Evolutionary conservation across 2,113 vertebrate genomes (phyloP).

Genomic region (Malurus alboscapulatus): DNA sequence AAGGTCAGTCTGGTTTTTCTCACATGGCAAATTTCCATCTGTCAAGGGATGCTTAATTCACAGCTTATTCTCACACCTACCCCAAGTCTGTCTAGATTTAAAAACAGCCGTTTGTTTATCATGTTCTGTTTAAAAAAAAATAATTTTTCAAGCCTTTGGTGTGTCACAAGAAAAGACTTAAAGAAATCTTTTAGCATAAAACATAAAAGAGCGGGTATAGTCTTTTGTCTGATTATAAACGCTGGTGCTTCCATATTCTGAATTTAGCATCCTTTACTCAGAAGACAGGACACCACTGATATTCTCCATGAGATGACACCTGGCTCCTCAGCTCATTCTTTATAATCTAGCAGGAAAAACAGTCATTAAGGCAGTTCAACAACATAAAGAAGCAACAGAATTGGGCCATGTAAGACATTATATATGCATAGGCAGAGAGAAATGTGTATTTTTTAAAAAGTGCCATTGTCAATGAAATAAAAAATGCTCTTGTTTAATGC

Average conservation of each 20-base stretch:
- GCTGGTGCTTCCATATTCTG: neutral
- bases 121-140: conserved; percentile 51
- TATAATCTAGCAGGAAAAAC: neutral
- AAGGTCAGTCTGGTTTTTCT: conserved; percentile 76
- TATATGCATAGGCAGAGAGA: neutral
- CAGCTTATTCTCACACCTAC: conserved; percentile 66
- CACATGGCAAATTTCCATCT: conserved; percentile 74
- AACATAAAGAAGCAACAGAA: neutral
- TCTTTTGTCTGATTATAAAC: neutral
- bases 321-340: neutral
- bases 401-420: neutral
- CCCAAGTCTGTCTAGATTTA: conserved; percentile 68
- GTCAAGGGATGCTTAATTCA: conserved; percentile 73
- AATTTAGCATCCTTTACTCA: neutral
- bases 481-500: neutral
- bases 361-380: neutral
- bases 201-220: neutral
- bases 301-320: neutral
- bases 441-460: neutral
- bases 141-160: conserved; percentile 48
- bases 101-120: conserved; percentile 70
- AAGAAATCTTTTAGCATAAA: conserved; percentile 39
- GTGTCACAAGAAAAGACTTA: conserved; percentile 54
- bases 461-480: neutral
- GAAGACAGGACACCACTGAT: neutral